Conservation (phyloP, 1,140 invertebrate species). For the Trichogramma pretiosum region DNA sequence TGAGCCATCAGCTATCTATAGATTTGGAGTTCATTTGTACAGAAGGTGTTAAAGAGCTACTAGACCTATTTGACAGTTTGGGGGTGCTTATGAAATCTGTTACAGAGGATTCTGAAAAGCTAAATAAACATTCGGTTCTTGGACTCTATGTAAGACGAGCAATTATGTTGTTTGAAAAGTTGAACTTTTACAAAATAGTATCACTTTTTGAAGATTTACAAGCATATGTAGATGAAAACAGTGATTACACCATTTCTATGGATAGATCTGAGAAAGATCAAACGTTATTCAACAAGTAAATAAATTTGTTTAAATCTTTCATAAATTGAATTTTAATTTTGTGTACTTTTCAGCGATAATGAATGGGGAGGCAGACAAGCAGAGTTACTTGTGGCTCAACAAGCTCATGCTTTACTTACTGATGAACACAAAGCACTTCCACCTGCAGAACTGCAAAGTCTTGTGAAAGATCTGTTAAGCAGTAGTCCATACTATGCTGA, state of each 20-base stretch:
- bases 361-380: constrained; percentile 78
- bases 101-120: constrained; percentile 29
- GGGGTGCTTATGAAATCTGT: constrained; percentile 42
- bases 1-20: constrained; percentile 46
- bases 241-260: neutral
- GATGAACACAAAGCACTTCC: constrained; percentile 70
- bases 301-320: too few species aligned
- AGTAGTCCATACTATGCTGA: constrained; percentile 76
- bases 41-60: constrained; percentile 51
- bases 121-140: constrained; percentile 49
- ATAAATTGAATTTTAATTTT: neutral
- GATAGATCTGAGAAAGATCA: too few species aligned
- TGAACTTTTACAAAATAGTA: constrained; percentile 72
- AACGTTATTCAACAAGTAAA: too few species aligned
- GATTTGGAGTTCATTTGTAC: constrained; percentile 47
- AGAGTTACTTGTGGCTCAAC: constrained; percentile 76
- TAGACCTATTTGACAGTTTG: constrained; percentile 54
- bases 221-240: constrained; percentile 36
- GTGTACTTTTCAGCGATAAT: constrained; percentile 20
- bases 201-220: constrained; percentile 58
- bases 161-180: constrained; percentile 68
- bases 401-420: constrained; percentile 70
- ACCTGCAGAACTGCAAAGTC: constrained; percentile 66
- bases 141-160: constrained; percentile 73
- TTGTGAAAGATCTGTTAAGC: constrained; percentile 66